Evolutionary conservation across 2,797 vertebrate genomes (phyloP), one percentile per base, ranked within the genome.

Genomic region (Steatocranus sp.): DNA sequence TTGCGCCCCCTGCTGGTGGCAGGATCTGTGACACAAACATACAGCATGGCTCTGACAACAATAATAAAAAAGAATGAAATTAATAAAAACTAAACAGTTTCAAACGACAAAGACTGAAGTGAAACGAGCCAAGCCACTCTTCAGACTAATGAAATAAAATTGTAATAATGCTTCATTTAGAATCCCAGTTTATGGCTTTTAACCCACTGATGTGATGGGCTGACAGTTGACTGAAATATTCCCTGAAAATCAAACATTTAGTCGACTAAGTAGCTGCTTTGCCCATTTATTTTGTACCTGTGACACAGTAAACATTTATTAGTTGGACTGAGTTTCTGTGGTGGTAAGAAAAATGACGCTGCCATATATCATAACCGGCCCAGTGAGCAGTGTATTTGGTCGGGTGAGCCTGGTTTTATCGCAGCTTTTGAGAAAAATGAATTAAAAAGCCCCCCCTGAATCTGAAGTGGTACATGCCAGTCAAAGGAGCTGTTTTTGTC

Each of bases 241-340:
- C 25, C 20, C 20, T 41, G 15, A 9, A 56, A 56, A 56, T 56
- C 4, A 41, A 76, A 38, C 49, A 25, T 75, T 36, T 75, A 75
- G 8, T 23, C 3, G 10, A 76, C 14, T 38, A 41, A 41, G 20
- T 18, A 9, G 10, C 50, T 43, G 23, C 63, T 20, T 17, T 0
- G 8, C 12, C 25, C 41, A 0, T 70, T 70, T 27, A 5, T 46
- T 70, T 70, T 46, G 23, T 11, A 43, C 8, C 63, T 0, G 36
- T 43, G 36, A 43, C 63, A 70, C 66, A 46, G 23, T 17, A 70
- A 70, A 70, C 15, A 46, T 46, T 2, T 30, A 48, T 48, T 30
- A 48, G 25, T 27, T 11, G 15, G 43, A 46, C 41, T 12, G 66
- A 48, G 66, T 30, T 46, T 30, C 1, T 48, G 66, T 73, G 66